Evolutionary conservation across 2,797 vertebrate genomes (phyloP), one percentile per base, ranked within the genome.

Genomic region (Neosilurus hyrtlii): DNA sequence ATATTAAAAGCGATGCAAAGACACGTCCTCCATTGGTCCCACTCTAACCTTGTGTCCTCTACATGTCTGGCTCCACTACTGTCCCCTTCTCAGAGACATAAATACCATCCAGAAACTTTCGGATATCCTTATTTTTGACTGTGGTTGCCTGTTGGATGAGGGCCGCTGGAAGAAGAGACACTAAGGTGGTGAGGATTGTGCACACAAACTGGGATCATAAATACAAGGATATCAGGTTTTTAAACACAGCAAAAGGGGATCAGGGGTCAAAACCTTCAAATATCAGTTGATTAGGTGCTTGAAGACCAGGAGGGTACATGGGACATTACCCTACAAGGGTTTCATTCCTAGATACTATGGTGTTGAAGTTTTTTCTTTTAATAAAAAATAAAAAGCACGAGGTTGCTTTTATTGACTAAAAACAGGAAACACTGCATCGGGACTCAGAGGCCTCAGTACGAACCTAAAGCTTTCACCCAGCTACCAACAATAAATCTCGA

Each of bases 41-140:
- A 10, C 24, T 90, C 94, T 94, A 89, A 95, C 94, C 94, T 94
- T 80, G 11, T 30, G 82, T 89, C 78, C 78, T 95, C 94, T 95
- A 99, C 52, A 96, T 91, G 85, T 96, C 94, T 35, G 92, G 77
- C 0, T 94, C 94, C 90, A 92, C 82, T 85, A 99, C 97, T 86
- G 97, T 98, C 94, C 97, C 97, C 90, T 99, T 99, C 92, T 99
- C 98, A 0, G 97, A 99, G 75, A 99, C 97, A 82, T 99, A 99
- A 93, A 99, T 98, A 90, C 98, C 97, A 1, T 99, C 97, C 95
- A 99, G 96, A 94, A 99, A 99, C 88, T 99, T 99, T 89, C 97
- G 94, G 95, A 99, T 99, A 95, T 99, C 98, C 93, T 99, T 99
- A 89, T 99, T 99, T 96, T 99, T 99, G 84, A 99, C 97, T 86